phyloP scores from a whole-genome alignment of 2,113 vertebrate species.

The Brachypodius melanocephalos region DNA sequence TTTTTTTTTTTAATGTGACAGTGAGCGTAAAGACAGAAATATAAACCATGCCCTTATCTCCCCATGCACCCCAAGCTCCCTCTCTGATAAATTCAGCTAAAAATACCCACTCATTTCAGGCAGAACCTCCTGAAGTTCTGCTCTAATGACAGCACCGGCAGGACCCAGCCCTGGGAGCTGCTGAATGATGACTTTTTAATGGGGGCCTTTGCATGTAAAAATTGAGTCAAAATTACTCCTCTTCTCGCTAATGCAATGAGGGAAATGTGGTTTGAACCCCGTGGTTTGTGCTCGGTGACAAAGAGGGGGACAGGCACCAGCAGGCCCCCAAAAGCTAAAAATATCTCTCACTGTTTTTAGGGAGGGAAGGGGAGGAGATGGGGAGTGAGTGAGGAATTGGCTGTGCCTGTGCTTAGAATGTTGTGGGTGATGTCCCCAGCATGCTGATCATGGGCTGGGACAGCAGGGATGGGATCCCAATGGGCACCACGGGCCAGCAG shows the following conservation, averaged over 20 bases:
- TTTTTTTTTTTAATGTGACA: slow-evolving; percentile 65
- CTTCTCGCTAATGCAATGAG: background rate
- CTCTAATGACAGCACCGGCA: slow-evolving; percentile 46
- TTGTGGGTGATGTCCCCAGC: background rate
- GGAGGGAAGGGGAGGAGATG: background rate
- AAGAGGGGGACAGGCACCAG: background rate
- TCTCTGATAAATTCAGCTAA: slow-evolving; percentile 58
- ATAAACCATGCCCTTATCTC: slow-evolving; percentile 68
- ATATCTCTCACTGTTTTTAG: background rate
- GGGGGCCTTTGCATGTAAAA: slow-evolving; percentile 48
- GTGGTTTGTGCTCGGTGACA: background rate
- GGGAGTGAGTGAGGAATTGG: accelerated
- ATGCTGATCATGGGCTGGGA: accelerated
- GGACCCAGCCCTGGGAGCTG: slow-evolving; percentile 1
- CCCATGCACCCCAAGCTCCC: slow-evolving; percentile 34
- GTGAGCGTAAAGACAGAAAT: slow-evolving; percentile 62
- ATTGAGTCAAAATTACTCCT: background rate
- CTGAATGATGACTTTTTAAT: slow-evolving; percentile 44
- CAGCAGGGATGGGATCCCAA: accelerated
- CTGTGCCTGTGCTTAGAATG: accelerated
- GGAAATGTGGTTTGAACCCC: background rate
- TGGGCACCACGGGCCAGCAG: accelerated
- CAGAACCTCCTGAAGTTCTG: slow-evolving; percentile 59
- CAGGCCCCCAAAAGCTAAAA: background rate
- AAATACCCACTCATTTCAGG: slow-evolving; percentile 45